Evolutionary conservation across 2,797 vertebrate genomes (phyloP), one percentile per base, ranked within the genome.

Genomic region (Artibeus lituratus): DNA sequence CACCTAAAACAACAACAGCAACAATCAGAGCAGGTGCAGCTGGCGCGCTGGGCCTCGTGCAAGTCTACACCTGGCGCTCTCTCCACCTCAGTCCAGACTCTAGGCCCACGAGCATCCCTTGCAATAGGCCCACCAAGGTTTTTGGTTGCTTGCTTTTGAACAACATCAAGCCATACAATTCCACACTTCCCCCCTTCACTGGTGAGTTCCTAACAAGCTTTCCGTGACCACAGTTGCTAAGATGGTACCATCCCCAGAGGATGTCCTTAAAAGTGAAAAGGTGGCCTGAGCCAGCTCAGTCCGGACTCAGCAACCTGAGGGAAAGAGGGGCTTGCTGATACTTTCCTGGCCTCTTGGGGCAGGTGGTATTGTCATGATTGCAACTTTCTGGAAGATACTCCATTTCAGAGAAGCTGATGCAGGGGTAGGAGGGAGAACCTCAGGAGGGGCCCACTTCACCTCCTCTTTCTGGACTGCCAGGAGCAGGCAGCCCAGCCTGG

Each of bases 1-100:
- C 98, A 47, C 98, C 99, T 99, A 44, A 72, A 95, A 96, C 18
- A 94, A 83, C 2, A 22, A 85, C 4, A 6, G 18, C 49, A 7
- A 12, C 0, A 2, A 26, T 51, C 62, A 81, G 51, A 82, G n/a
- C 69, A 65, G n/a, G 42, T 0, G 22, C 6, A 3, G 77, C 21
- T 10, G 57, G 57, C 72, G 16, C 37, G 1, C 24, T 2, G 86
- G 44, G 80, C 55, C 0, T 6, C 2, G 3, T 4, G 0, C 18
- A 2, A 3, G 32, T 35, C 70, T 35, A 16, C 26, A 51, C 21
- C 37, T 65, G 65, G 76, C 10, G 15, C 51, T 39, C 12, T n/a
- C 24, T 10, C 49, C 9, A 29, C 53, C 67, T 37, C 19, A 6
- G 10, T 44, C n/a, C 73, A 44, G 51, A 65, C 22, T 49, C 21